A percentile compares a stretch with the other conserved stretches of the same genome.
phyloP scores from a whole-genome alignment of 2,888 invertebrate species.

The Leptinotarsa rubiginosa region DNA sequence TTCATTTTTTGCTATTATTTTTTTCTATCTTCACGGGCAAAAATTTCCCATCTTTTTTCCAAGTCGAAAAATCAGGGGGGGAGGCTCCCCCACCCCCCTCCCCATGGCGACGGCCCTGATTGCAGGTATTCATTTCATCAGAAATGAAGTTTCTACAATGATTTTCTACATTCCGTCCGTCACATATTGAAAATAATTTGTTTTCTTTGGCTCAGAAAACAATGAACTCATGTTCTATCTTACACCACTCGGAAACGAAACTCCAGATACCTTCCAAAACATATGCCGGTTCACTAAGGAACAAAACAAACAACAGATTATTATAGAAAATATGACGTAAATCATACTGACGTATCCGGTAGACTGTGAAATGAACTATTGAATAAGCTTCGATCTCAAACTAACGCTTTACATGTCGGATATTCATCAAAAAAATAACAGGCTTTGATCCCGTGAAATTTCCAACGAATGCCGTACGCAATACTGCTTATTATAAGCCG shows the following conservation, averaged over 20 bases:
- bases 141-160: too few species aligned
- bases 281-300: conserved; percentile 22
- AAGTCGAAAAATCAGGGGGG: too few species aligned
- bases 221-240: conserved; percentile 5
- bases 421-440: conserved; percentile 50
- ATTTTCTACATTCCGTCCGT: background rate
- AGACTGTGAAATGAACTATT: conserved; percentile 53
- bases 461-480: conserved; percentile 28
- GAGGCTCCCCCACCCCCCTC: too few species aligned
- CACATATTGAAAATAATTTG: background rate
- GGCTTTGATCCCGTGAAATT: conserved; percentile 38
- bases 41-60: too few species aligned
- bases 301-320: conserved; percentile 38
- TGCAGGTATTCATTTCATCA: too few species aligned
- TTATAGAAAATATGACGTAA: conserved; percentile 54
- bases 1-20: too few species aligned
- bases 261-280: conserved; percentile 20
- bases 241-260: conserved; percentile 2
- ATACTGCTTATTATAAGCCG: conserved; percentile 39
- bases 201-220: background rate
- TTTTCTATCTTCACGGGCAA: too few species aligned
- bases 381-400: conserved; percentile 49
- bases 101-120: too few species aligned
- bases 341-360: conserved; percentile 56
- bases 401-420: conserved; percentile 54